Conservation (phyloP, 92 coral and sea anemone genomes). For the Muricea muricata region DNA sequence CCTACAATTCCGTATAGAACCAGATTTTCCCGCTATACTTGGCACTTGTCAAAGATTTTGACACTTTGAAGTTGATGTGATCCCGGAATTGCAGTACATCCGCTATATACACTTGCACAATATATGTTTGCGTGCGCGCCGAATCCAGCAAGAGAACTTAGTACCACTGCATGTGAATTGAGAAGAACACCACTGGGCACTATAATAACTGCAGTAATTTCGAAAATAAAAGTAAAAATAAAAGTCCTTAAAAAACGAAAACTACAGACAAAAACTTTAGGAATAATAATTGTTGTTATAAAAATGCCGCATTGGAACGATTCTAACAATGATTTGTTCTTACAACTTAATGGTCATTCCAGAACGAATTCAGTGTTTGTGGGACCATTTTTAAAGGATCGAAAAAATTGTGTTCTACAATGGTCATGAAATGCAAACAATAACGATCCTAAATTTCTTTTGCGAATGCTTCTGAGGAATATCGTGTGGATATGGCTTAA, state of each 20-base stretch:
- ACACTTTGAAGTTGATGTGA: constrained; percentile 8
- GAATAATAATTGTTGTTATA: too few relatives aligned
- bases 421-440: neutral
- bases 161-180: too few relatives aligned
- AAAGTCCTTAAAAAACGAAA: neutral
- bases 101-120: neutral
- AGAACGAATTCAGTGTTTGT: neutral
- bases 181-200: too few relatives aligned
- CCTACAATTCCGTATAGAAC: neutral
- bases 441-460: neutral
- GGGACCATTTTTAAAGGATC: neutral
- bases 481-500: neutral
- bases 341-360: too few relatives aligned
- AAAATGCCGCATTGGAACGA: neutral
- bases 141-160: constrained; percentile 1
- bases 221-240: neutral
- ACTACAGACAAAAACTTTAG: neutral
- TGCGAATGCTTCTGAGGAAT: neutral
- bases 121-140: constrained; percentile 11
- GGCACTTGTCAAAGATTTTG: neutral
- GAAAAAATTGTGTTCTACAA: neutral
- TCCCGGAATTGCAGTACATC: constrained; percentile 41
- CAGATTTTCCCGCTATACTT: constrained; percentile 2
- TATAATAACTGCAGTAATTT: neutral
- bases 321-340: neutral